Percentiles rank a stretch among this genome's conserved stretches.
Conservation (phyloP, 92 coral and sea anemone species). For the Desmophyllum pertusum region DNA sequence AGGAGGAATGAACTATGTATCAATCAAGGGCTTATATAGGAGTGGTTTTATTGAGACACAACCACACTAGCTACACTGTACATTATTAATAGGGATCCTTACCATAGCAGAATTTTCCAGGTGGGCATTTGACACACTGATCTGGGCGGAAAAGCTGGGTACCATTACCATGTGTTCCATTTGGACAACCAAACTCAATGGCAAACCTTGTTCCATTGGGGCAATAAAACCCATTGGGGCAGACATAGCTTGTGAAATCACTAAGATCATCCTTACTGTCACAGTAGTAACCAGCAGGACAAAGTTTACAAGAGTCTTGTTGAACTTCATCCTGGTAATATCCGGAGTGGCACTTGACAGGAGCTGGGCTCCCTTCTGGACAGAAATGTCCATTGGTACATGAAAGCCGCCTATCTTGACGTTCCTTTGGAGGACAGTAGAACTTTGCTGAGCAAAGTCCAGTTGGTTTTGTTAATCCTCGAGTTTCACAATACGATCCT, state of each 20-base stretch:
- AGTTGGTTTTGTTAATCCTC: slow-evolving; percentile 77
- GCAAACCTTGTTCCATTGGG: slow-evolving; percentile 94
- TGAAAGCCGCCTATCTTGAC: slow-evolving; percentile 43
- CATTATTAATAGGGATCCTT: slow-evolving; percentile 8
- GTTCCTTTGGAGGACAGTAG: slow-evolving; percentile 83
- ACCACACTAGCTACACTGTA: background rate
- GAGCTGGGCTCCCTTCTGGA: slow-evolving; percentile 79
- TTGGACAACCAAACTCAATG: slow-evolving; percentile 91
- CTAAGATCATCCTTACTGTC: slow-evolving; percentile 84
- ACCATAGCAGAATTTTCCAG: slow-evolving; percentile 93
- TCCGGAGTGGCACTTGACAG: slow-evolving; percentile 87
- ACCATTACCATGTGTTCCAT: slow-evolving; percentile 90
- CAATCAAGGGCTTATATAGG: background rate
- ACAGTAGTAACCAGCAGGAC: slow-evolving; percentile 95
- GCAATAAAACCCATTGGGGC: slow-evolving; percentile 93
- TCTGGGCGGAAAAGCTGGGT: slow-evolving; percentile 75
- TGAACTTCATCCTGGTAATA: slow-evolving; percentile 91
- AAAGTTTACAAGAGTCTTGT: slow-evolving; percentile 80
- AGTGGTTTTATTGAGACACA: background rate
- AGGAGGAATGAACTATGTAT: too few species aligned
- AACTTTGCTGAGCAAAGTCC: slow-evolving; percentile 85
- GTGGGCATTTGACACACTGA: slow-evolving; percentile 90
- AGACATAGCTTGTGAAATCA: slow-evolving; percentile 67
- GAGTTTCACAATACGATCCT: slow-evolving; percentile 84
- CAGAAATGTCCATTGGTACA: slow-evolving; percentile 91